A percentile compares a stretch with the other conserved stretches of the same genome.
These are phyloP conservation scores for Aythya baeri DNA, from an alignment of 2,113 vertebrate genomes.

Conservation along the genomic window DNA sequence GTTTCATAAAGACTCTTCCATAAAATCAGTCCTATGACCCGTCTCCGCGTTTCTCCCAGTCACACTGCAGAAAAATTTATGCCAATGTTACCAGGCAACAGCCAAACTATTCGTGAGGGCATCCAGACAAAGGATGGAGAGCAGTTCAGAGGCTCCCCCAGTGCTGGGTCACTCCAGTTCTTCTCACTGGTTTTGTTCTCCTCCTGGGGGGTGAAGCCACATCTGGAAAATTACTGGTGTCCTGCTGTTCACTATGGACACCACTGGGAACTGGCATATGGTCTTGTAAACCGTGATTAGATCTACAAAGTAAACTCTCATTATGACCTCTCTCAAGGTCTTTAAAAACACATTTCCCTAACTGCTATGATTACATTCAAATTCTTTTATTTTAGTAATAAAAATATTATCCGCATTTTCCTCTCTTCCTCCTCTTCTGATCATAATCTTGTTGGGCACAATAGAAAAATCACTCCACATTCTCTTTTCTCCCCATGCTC, in stretches of 20 bases:
- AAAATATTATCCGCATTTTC: not conserved
- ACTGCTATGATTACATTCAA: slow-evolving; percentile 1
- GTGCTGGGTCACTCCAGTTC: not conserved
- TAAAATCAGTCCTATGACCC: not conserved
- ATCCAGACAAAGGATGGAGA: not conserved
- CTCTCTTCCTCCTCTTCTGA: not conserved
- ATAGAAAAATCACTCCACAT: not conserved
- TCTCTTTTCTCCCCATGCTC: not conserved
- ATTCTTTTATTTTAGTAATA: slow-evolving; percentile 29
- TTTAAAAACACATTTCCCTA: slow-evolving; percentile 49
- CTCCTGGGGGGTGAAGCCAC: not conserved
- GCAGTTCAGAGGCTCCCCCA: not conserved
- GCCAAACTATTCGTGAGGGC: not conserved
- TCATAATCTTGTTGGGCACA: not conserved
- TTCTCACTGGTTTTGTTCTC: not conserved
- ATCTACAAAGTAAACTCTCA: slow-evolving; percentile 25
- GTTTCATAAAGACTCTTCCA: not conserved
- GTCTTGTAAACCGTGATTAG: slow-evolving; percentile 46
- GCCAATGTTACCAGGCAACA: not conserved
- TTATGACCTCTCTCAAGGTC: slow-evolving; percentile 34
- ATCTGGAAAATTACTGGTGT: slow-evolving; percentile 25
- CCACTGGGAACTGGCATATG: not conserved
- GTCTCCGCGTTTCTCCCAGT: not conserved
- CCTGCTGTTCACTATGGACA: slow-evolving; percentile 12
- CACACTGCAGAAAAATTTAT: not conserved